phyloP scores from a whole-genome alignment of 2,113 vertebrate species.

The Microcebus griseorufus region DNA sequence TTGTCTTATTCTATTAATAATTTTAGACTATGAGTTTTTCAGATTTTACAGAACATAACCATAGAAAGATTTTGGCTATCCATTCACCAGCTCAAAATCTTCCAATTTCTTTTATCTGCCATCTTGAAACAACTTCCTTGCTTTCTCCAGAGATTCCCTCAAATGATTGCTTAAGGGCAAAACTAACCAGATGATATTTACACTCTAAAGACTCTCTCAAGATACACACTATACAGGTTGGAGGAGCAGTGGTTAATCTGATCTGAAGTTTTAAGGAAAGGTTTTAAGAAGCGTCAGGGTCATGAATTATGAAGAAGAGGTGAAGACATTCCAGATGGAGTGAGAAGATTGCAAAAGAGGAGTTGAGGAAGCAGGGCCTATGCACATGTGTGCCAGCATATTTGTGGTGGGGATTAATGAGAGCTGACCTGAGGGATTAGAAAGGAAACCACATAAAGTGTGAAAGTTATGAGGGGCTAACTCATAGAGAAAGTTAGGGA shows the following conservation, averaged over 20 bases:
- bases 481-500: background rate
- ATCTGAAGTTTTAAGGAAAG: background rate
- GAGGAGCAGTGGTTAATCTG: background rate
- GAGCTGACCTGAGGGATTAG: background rate
- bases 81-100: background rate
- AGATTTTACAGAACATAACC: background rate
- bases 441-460: background rate
- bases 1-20: background rate
- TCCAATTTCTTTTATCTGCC: background rate
- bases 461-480: background rate
- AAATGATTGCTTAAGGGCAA: background rate
- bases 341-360: background rate
- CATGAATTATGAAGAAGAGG: background rate
- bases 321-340: background rate
- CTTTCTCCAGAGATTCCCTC: background rate
- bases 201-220: background rate
- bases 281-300: background rate
- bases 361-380: background rate
- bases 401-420: background rate
- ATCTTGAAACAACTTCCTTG: background rate
- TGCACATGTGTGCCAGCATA: background rate
- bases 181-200: slow-evolving; percentile 1
- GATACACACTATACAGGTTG: background rate
- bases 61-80: background rate
- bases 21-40: background rate